phyloP scores from a whole-genome alignment of 2,113 vertebrate genomes.

The Struthio camelus region DNA sequence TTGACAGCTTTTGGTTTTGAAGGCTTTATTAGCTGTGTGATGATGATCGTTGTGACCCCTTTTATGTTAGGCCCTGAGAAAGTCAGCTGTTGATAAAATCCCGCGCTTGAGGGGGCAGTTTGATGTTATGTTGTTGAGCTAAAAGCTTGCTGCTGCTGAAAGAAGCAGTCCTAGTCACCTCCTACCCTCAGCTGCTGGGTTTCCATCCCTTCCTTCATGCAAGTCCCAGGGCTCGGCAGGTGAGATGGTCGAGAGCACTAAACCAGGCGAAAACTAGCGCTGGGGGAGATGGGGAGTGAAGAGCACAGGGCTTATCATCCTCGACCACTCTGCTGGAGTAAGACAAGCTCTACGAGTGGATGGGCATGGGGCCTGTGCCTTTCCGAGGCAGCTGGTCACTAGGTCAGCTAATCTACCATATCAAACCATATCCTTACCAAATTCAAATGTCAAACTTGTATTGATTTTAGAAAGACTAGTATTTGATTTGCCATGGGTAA shows the following conservation, averaged over 20 bases:
- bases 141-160: neutral
- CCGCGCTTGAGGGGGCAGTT: neutral
- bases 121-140: neutral
- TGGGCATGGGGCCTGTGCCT: neutral
- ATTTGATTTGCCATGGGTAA: neutral
- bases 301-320: neutral
- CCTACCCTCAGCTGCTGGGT: neutral
- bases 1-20: neutral
- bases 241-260: neutral
- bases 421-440: neutral
- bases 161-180: neutral
- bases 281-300: neutral
- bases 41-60: constrained; percentile 24
- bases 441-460: neutral
- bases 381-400: neutral
- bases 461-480: neutral
- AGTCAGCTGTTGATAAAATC: constrained; percentile 16
- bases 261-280: neutral
- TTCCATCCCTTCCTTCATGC: neutral
- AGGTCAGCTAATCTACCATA: neutral
- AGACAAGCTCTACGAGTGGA: neutral
- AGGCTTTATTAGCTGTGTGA: constrained; percentile 21
- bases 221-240: neutral
- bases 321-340: neutral
- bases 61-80: constrained; percentile 52